Conservation (phyloP, 2,888 invertebrate species). For the Melinopterus prodromus region DNA sequence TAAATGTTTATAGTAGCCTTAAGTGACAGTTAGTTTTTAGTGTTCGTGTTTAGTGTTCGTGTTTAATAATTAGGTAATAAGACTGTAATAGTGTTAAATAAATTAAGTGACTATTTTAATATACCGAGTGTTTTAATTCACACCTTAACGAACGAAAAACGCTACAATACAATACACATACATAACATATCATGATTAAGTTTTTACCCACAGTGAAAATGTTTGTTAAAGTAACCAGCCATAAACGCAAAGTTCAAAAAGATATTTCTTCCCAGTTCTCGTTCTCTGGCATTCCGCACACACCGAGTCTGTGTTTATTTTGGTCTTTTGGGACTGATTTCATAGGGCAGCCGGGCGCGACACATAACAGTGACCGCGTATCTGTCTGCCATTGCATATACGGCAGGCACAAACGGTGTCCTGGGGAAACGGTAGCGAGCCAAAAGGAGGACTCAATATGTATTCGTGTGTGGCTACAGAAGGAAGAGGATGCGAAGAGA, state of each 20-base stretch:
- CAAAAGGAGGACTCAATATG: background rate
- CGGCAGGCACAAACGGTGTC: background rate
- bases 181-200: no score
- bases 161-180: no score
- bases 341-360: background rate
- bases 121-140: no score
- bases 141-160: no score
- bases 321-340: background rate
- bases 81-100: no score
- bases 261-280: background rate
- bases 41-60: no score
- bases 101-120: no score
- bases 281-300: background rate
- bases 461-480: background rate
- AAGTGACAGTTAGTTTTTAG: no score
- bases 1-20: no score
- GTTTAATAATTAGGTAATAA: no score
- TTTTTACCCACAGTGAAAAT: background rate
- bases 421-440: background rate
- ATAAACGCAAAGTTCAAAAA: background rate
- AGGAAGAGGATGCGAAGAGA: background rate
- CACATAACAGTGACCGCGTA: background rate
- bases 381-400: background rate
- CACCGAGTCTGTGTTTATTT: background rate
- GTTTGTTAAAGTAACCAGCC: background rate